A percentile compares a stretch with the other conserved stretches of the same genome.
These are phyloP conservation scores for Keiferia lycopersicella DNA, from an alignment of 2,888 invertebrate species.

Conservation along the genomic window DNA sequence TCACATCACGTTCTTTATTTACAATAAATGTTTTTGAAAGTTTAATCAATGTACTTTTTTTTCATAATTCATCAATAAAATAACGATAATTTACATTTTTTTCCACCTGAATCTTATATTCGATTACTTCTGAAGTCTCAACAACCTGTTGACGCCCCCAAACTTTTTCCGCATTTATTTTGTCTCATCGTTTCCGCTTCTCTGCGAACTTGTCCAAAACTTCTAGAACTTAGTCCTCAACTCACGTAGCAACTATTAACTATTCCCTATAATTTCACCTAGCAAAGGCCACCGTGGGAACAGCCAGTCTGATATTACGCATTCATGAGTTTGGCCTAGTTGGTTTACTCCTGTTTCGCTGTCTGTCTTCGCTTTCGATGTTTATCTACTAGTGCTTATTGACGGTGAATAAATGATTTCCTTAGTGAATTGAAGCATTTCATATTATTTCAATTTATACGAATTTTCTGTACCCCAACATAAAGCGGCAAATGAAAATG, in stretches of 20 bases:
- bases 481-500: too few species aligned
- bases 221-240: not conserved
- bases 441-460: not conserved
- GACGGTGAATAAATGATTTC: not conserved
- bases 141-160: conserved; percentile 3
- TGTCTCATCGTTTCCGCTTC: not conserved
- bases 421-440: not conserved
- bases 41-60: not conserved
- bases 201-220: not conserved
- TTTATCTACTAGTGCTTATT: not conserved
- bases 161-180: conserved; percentile 1
- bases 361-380: conserved; percentile 5
- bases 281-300: conserved; percentile 36
- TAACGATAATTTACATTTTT: not conserved
- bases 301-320: conserved; percentile 30
- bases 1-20: not conserved
- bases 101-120: not conserved
- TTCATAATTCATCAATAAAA: not conserved
- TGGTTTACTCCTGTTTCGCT: conserved; percentile 6
- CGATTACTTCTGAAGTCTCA: not conserved
- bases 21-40: not conserved
- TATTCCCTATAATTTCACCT: conserved; percentile 21
- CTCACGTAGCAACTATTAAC: conserved; percentile 9
- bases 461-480: not conserved
- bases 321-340: conserved; percentile 27